Percentiles rank a stretch among this genome's conserved stretches.
Evolutionary conservation across 2,797 vertebrate genomes (phyloP).

Genomic region (Alouatta caraya): DNA sequence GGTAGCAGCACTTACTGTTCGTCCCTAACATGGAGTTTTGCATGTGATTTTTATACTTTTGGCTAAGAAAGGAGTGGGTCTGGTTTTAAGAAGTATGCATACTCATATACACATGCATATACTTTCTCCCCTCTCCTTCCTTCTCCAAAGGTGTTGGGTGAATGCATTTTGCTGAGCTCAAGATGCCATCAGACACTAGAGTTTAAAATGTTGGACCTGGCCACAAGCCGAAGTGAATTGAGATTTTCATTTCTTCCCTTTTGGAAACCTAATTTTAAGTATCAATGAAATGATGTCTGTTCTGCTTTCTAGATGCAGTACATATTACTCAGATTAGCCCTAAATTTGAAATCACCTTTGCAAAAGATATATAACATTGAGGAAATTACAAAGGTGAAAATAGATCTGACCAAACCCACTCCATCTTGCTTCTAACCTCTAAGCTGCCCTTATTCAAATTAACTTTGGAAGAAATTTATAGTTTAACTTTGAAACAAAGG

Average conservation of each 20-base stretch:
- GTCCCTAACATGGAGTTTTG: neutral
- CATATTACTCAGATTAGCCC: neutral
- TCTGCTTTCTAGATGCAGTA: neutral
- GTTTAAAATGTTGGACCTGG: neutral
- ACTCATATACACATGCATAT: fast-evolving
- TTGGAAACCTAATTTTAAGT: neutral
- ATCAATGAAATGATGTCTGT: neutral
- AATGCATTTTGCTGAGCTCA: neutral
- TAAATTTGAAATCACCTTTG: neutral
- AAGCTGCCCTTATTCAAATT: neutral
- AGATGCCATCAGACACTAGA: neutral
- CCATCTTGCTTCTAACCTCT: neutral
- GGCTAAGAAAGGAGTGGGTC: neutral
- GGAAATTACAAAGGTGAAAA: neutral
- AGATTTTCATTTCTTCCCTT: neutral
- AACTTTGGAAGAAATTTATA: neutral
- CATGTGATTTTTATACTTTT: neutral
- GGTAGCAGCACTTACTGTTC: neutral
- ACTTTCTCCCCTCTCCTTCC: neutral
- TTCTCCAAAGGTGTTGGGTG: neutral
- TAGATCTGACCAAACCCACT: neutral
- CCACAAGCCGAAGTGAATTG: neutral
- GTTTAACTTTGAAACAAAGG: neutral
- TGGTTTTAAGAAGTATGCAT: neutral
- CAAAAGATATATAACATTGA: neutral